Conservation (phyloP, 2,797 vertebrate genomes). For the Poeciliopsis turneri region DNA sequence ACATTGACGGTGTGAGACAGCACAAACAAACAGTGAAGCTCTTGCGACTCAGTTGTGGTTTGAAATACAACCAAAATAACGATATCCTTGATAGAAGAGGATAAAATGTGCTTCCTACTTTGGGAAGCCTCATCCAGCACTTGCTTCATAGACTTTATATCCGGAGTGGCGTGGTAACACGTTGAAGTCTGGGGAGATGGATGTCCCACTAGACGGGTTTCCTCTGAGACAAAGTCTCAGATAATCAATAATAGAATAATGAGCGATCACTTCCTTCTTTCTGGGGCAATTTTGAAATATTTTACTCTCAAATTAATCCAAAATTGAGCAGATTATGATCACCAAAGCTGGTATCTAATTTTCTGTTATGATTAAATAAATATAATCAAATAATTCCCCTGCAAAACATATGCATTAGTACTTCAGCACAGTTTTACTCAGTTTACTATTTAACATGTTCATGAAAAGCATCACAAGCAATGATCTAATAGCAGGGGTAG, state of each 20-base stretch:
- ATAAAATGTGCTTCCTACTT: neutral
- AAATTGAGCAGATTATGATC: neutral
- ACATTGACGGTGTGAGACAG: neutral
- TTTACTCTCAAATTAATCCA: neutral
- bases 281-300: neutral
- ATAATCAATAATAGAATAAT: neutral
- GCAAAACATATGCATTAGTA: neutral
- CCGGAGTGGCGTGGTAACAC: too few relatives aligned
- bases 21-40: neutral
- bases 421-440: neutral
- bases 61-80: neutral
- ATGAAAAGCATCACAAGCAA: neutral
- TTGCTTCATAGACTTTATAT: neutral
- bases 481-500: neutral
- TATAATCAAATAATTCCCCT: constrained; percentile 15
- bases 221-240: neutral
- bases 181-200: neutral
- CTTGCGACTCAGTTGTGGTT: neutral
- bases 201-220: neutral
- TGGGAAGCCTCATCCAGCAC: neutral
- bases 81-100: neutral
- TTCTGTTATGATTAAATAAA: neutral
- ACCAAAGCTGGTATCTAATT: neutral
- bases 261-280: neutral
- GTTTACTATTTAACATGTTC: neutral